Base-by-base conservation (phyloP, 2,888 invertebrate species). In the Mythimna impura region DNA sequence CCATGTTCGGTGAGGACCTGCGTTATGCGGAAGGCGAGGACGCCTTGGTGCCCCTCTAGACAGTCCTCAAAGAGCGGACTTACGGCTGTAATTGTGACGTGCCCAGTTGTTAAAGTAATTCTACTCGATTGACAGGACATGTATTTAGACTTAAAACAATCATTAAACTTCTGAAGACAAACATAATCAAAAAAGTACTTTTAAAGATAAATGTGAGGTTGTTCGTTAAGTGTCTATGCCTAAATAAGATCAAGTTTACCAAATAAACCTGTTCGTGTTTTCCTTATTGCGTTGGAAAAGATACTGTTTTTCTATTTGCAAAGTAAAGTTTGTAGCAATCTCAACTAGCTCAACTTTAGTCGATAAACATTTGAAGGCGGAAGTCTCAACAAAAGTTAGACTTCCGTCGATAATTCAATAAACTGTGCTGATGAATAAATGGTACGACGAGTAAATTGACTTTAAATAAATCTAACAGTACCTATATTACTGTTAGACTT, bases 231-330 rank as follows among this genome's bases (percentile, higher is more conserved):
- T 54, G 25, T 54, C 25, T 12, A 6, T 1, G 14, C 30, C 61
- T 43, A 65, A 61, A 65, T 55, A 55, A 50, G 12, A 72, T 14
- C 25, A 64, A 80, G 47, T 65, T 71, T 20, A 5, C 34, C 22
- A 50, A 55, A 55, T 50, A 52, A 74, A 77, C 61, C 20, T 14
- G 40, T 64, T 66, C 14, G 50, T 55, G 17, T 67, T 67, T 81
- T 50, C 81, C 64, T 81, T 76, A 81, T 81, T 61, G 64, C 60
- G 43, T 68, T 36, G 50, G 47, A 34, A 50, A 64, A 74, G 76
- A 58, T 75, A 66, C 66, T 55, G 81, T 67, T 75, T 75, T 81
- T 67, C 78, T 81, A 78, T 76, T 78, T 75, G 43, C 54, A 22
- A 55, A 81, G 77, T 74, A 60, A 64, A 54, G 63, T 57, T 54